Base-by-base conservation (phyloP, 2,113 vertebrate genomes). In the Tringa solitaria region DNA sequence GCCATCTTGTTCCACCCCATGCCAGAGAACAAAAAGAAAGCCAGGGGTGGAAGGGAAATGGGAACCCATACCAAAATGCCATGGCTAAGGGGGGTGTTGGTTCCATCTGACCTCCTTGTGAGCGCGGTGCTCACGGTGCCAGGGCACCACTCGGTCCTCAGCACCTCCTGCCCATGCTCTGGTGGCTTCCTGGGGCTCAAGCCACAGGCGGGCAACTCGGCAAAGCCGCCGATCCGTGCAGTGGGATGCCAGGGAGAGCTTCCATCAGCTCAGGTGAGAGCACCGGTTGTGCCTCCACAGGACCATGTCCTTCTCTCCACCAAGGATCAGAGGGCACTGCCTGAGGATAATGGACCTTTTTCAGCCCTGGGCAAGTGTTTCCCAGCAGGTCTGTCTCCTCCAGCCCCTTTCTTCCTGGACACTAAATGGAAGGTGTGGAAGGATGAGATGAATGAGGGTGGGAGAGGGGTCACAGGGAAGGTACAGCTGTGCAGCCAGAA, bases 121-220 rank as follows among this genome's bases (percentile, higher is more conserved):
- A 56, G 51, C 3, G 0, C 0, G 0, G 24, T 28, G 37, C 17
- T 73, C 11, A 3, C 26, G 1, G 3, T n/a, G 53, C 59, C 39
- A 48, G 28, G 4, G 10, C 30, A 19, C 9, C 3, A 9, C 45
- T 76, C 0, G 0, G 23, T 43, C 60, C 74, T 61, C 33, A 11
- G 6, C 18, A 4, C 56, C 67, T 46, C 28, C 72, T 45, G 61
- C 30, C 53, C 24, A 0, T 7, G 78, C 5, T 23, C 46, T 5
- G 33, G 7, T 8, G 70, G 35, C 53, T 74, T 39, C 32, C 35
- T 30, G 18, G 35, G 50, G 46, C 76, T 33, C 19, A 6, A 41
- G 46, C 26, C 32, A 27, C 4, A 4, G n/a, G 41, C 26, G 10
- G 32, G 21, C 35, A 57, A 51, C 32, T 14, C 86, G 41, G 37